Base-by-base conservation (phyloP, 2,888 invertebrate species). In the Cheilosia variabilis region DNA sequence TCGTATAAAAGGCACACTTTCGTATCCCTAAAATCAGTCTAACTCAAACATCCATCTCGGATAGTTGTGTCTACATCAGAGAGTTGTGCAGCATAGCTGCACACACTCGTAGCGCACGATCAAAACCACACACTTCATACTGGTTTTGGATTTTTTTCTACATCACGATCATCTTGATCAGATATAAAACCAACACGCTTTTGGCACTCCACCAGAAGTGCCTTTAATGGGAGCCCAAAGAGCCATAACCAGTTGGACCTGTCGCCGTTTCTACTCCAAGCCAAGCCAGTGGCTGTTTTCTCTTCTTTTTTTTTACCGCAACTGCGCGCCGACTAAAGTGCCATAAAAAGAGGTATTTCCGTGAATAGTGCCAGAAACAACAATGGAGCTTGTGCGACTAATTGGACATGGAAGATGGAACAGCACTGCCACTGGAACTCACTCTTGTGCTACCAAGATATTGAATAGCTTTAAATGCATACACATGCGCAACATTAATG, bases 171-270 rank as follows among this genome's bases (percentile, higher is more conserved):
- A 66, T 72, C 79, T 58, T 65, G 75, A 84, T 84, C 84, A 66
- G 84, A 84, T 84, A 83, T 66, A 77, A 78, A 80, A 69, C 71
- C 79, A 84, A 84, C 84, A 84, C 84, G 80, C 84, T 84, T 84
- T 84, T 84, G 84, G 84, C 84, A 84, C 73, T 79, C 84, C 79
- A 84, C 84, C 84, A 84, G 80, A 84, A 84, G 84, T 84, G 84
- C 84, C 84, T 79, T 84, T 76, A 84, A 84, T 71, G 80, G 84
- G 66, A 80, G 75, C 71, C 45, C 57, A 62, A 75, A 60, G 79
- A 80, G 79, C 65, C 69, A 84, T 79, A 80, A 84, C 84, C 84
- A 84, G 84, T 84, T 80, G 80, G 84, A 84, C 84, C 79, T 80
- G 84, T 84, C 80, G 84, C 79, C 84, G 75, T 41, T 69, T 62